Percentiles rank a stretch among this genome's conserved stretches.
Evolutionary conservation across 2,113 vertebrate genomes (phyloP).

Genomic region (Clarias batrachus): DNA sequence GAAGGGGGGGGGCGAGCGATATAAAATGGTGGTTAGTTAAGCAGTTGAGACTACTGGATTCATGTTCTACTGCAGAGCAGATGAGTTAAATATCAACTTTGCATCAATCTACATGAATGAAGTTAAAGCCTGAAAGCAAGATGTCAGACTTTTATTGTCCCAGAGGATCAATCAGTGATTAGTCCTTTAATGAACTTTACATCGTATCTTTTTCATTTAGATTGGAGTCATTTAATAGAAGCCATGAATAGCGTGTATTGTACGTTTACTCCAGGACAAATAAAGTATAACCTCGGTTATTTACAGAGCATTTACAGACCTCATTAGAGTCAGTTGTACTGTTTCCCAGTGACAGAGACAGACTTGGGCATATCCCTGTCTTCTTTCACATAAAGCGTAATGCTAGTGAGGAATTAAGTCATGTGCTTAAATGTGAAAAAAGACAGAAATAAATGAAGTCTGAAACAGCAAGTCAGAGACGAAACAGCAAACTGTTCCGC

Average conservation of each 20-base stretch:
- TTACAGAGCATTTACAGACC: constrained; percentile 42
- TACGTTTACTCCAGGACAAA: constrained; percentile 50
- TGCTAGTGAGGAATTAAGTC: not conserved
- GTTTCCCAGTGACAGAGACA: constrained; percentile 15
- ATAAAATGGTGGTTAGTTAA: constrained; percentile 85
- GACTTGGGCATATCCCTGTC: constrained; percentile 49
- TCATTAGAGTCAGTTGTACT: constrained; percentile 39
- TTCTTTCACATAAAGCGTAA: constrained; percentile 48
- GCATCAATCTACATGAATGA: constrained; percentile 42
- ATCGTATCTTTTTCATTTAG: not conserved
- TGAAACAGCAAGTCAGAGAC: constrained; percentile 41
- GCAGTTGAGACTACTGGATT: constrained; percentile 69
- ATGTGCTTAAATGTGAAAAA: constrained; percentile 51
- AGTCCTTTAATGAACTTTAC: not conserved
- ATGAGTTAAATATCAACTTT: constrained; percentile 42
- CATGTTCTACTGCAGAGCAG: constrained; percentile 61
- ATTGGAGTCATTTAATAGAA: not conserved
- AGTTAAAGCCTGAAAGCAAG: constrained; percentile 25
- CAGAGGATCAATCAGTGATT: not conserved
- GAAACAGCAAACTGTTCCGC: not conserved
- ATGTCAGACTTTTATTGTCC: constrained; percentile 60
- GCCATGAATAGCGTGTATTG: not conserved
- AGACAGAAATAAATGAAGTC: constrained; percentile 55
- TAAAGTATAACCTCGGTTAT: constrained; percentile 61
- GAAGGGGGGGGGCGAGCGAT: constrained; percentile 48